Conservation (phyloP, 2,888 invertebrate species). For the Drosophila merina region DNA sequence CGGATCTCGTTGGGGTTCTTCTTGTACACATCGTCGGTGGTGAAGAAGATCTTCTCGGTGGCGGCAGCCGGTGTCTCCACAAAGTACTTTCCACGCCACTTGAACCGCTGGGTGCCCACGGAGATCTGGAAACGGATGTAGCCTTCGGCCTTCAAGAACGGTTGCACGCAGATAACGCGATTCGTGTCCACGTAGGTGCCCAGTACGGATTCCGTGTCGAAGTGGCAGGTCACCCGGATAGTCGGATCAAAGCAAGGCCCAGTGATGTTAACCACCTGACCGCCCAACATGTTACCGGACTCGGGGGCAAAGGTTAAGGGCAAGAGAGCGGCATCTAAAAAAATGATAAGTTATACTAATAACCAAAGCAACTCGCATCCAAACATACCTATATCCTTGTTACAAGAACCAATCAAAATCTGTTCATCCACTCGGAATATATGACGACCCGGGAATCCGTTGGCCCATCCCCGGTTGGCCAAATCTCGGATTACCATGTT, state of each 20-base stretch:
- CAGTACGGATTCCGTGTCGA: conserved; percentile 91
- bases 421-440: conserved; percentile 97
- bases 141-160: conserved; percentile 93
- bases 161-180: conserved; percentile 95
- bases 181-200: conserved; percentile 92
- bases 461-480: conserved; percentile 93
- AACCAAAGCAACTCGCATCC: neutral
- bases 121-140: conserved; percentile 94
- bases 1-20: conserved; percentile 89
- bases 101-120: conserved; percentile 91
- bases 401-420: conserved; percentile 96
- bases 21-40: conserved; percentile 89
- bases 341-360: neutral
- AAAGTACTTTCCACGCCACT: conserved; percentile 95
- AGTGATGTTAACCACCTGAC: conserved; percentile 97
- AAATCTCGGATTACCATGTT: conserved; percentile 92
- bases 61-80: conserved; percentile 96
- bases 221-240: conserved; percentile 92
- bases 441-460: conserved; percentile 94
- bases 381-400: conserved; percentile 92
- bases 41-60: conserved; percentile 93
- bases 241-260: conserved; percentile 95
- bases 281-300: conserved; percentile 98
- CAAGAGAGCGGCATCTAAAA: conserved; percentile 90
- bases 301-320: conserved; percentile 96